phyloP scores from a whole-genome alignment of 2,113 vertebrate genomes.

The Panurus biarmicus region DNA sequence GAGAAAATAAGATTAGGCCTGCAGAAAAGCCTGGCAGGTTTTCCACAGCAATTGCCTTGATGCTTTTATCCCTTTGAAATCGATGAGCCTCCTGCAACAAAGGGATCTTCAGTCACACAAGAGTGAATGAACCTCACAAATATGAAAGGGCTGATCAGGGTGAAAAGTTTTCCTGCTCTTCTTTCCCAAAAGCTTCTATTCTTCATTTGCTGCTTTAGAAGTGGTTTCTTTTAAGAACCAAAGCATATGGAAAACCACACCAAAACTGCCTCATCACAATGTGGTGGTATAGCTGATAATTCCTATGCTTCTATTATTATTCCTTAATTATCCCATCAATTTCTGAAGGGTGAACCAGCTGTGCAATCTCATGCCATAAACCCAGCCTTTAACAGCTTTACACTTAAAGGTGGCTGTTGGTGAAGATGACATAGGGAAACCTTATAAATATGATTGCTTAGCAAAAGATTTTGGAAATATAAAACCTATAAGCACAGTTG shows the following conservation, averaged over 20 bases:
- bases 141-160: neutral
- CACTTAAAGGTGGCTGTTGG: neutral
- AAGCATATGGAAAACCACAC: neutral
- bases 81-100: slow-evolving; percentile 12
- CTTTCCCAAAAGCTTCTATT: neutral
- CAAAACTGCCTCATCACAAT: neutral
- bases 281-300: neutral
- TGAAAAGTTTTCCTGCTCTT: neutral
- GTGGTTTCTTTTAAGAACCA: neutral
- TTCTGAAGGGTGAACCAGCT: neutral
- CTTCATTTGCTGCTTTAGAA: neutral
- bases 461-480: too few species aligned
- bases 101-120: neutral
- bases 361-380: neutral
- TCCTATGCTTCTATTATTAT: neutral
- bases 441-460: too few species aligned
- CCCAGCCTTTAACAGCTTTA: neutral
- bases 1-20: slow-evolving; percentile 27
- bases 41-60: neutral
- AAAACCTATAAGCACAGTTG: too few species aligned
- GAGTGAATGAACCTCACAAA: neutral
- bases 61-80: slow-evolving; percentile 36
- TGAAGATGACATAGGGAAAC: too few species aligned
- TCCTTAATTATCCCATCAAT: neutral
- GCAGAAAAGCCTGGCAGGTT: slow-evolving; percentile 20